A percentile compares a stretch with the other conserved stretches of the same genome.
These are phyloP conservation scores for Platygyra sinensis DNA, from an alignment of 64 coral and sea anemone genomes.

Conservation along the genomic window DNA sequence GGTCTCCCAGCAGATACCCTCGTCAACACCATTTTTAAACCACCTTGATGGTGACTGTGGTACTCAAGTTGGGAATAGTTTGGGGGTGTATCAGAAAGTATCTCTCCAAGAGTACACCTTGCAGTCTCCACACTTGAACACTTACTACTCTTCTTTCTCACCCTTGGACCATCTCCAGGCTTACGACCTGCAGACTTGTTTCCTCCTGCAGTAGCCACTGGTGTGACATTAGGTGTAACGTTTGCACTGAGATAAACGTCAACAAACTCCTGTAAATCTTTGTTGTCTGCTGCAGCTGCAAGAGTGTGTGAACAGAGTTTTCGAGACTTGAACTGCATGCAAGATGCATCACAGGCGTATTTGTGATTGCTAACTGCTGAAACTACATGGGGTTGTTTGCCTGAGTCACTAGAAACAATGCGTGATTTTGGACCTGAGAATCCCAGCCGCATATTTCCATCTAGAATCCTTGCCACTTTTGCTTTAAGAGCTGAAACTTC, in stretches of 20 bases:
- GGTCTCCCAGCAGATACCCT: too few relatives aligned
- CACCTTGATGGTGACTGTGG: conserved; percentile 58
- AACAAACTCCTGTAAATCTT: background rate
- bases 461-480: conserved; percentile 28
- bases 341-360: conserved; percentile 47
- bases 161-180: conserved; percentile 28
- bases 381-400: conserved; percentile 12
- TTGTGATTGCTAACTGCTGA: background rate
- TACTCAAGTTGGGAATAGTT: conserved; percentile 37
- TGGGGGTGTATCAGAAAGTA: conserved; percentile 30
- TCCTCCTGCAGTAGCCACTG: background rate
- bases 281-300: conserved; percentile 36
- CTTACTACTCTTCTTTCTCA: conserved; percentile 14
- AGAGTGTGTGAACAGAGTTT: conserved; percentile 42
- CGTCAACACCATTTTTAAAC: too few relatives aligned
- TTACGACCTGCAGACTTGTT: conserved; percentile 58
- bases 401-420: conserved; percentile 34
- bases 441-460: background rate
- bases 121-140: background rate
- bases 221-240: background rate
- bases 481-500: conserved; percentile 25
- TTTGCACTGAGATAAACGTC: background rate
- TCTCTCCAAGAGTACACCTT: conserved; percentile 39
- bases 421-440: conserved; percentile 27
- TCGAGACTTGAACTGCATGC: conserved; percentile 28